phyloP scores from a whole-genome alignment of 2,797 vertebrate species.

The Dicrostonyx torquatus region DNA sequence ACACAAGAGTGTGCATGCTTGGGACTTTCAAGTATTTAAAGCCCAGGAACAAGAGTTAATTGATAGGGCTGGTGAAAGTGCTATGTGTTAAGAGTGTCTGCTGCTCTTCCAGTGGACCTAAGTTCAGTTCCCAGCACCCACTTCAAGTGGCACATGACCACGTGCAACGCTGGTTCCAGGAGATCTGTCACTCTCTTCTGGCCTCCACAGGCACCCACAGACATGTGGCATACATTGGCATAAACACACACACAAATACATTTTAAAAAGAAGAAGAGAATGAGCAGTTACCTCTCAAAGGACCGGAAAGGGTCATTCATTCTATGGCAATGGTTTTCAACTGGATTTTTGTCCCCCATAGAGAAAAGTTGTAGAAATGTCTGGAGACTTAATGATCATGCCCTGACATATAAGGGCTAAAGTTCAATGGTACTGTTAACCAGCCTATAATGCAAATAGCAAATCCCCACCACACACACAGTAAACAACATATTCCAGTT shows the following conservation, averaged over 20 bases:
- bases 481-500: neutral
- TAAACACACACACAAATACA: neutral
- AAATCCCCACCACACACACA: too few species aligned
- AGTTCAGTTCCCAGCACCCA: neutral
- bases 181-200: neutral
- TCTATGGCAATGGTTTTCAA: neutral
- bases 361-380: neutral
- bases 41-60: neutral
- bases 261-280: neutral
- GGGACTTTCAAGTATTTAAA: neutral
- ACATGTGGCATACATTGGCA: neutral
- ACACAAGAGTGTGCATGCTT: neutral
- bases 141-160: neutral
- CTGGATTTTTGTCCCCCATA: accelerated
- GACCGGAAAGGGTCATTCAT: neutral
- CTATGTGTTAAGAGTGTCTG: neutral
- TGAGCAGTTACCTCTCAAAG: neutral
- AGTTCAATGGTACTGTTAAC: neutral
- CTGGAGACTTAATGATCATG: neutral
- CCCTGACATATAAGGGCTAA: neutral
- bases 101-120: neutral
- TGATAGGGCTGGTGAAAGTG: neutral
- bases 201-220: neutral
- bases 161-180: neutral
- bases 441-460: neutral